These are phyloP conservation scores for Macaca mulatta DNA, from an alignment of 2,113 vertebrate genomes.

Conservation along the genomic window DNA sequence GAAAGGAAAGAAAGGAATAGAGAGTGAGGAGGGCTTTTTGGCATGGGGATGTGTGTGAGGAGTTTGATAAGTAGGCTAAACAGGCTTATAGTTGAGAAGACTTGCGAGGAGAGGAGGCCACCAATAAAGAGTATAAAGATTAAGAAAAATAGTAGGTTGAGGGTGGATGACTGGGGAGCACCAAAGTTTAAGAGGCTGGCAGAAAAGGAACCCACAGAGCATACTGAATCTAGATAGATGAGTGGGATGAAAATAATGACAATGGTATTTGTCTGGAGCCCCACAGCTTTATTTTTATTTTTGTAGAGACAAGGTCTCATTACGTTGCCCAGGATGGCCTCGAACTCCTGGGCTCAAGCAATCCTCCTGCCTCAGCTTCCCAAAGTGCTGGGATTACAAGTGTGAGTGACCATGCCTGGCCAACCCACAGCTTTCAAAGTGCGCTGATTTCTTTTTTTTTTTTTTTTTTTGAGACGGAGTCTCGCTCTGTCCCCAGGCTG, in stretches of 20 bases:
- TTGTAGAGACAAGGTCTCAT: too few species aligned
- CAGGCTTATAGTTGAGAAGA: neutral
- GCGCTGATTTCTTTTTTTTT: neutral
- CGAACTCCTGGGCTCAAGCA: too few species aligned
- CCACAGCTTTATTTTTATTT: too few species aligned
- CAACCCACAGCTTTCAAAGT: neutral
- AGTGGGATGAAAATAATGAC: neutral
- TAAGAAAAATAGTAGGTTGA: neutral
- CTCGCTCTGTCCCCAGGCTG: too few species aligned
- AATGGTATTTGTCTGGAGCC: neutral
- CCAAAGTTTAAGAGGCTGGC: neutral
- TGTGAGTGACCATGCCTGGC: too few species aligned
- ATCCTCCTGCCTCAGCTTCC: too few species aligned
- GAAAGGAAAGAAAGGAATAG: neutral
- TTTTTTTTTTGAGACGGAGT: too few species aligned
- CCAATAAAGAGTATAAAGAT: neutral
- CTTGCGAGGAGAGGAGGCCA: neutral
- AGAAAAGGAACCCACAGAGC: neutral
- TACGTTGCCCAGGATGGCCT: too few species aligned
- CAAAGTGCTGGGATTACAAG: too few species aligned
- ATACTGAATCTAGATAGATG: neutral
- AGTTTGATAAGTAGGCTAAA: neutral
- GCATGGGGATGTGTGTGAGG: neutral
- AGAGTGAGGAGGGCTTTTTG: neutral
- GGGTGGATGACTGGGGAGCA: neutral